Base-by-base conservation (phyloP, 2,113 vertebrate genomes). In the Oryzias curvinotus region DNA sequence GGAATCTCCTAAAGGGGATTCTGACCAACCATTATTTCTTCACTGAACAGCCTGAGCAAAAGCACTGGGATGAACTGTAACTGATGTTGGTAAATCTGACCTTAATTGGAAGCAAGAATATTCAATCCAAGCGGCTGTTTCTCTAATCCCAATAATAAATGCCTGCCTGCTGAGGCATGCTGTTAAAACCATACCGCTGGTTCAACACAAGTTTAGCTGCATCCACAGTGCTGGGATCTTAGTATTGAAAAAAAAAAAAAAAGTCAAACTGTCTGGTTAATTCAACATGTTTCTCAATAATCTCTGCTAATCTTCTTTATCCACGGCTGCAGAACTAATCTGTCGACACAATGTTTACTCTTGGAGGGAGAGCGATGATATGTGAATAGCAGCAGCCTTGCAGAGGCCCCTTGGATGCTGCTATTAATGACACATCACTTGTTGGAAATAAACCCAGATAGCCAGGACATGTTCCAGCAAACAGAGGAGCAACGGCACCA, bases 241-340 rank as follows among this genome's bases (percentile, higher is more conserved):
- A 62, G 66, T 26, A 36, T 36, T 12, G 36, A 36, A 36, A 57
- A 73, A 73, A 52, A 54, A 60, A 52, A 57, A 62, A 54, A 45
- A 57, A 77, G 65, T 53, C 75, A 82, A 77, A 68, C 77, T 75
- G 75, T 82, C 75, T 69, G 48, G 75, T 78, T 82, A 88, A 88
- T 79, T 86, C 81, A 73, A 56, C 80, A 65, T 85, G 79, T 81
- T 81, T 85, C 79, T 82, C 81, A 82, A 83, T 84, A 84, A 89
- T 87, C 85, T 86, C 74, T 76, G 64, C 73, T 89, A 87, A 90
- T 89, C 89, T 88, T 68, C 81, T 87, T 90, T 84, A 78, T n/a
- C 77, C 84, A 68, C 71, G 64, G 81, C 69, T 18, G 82, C 77
- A 83, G 76, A 85, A 87, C 85, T 82, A 88, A 88, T 87, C 89